Base-by-base conservation (phyloP, 2,113 vertebrate species). In the Rissa tridactyla region DNA sequence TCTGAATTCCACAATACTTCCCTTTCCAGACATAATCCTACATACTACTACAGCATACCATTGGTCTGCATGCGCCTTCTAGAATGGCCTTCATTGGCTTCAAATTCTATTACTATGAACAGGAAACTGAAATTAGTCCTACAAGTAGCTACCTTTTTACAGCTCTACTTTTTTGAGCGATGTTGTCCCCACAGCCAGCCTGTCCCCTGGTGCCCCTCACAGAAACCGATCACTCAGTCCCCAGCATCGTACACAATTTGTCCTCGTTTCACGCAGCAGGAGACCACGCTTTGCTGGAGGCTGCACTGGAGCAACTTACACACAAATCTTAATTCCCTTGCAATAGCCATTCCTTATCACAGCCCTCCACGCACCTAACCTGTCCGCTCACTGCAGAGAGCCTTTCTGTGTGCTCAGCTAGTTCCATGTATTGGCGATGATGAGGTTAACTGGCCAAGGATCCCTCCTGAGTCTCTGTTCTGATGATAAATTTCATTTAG, bases 391-490 rank as follows among this genome's bases (percentile, higher is more conserved):
- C 10, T 2, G 25, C n/a, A 79, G 65, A 75, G 29, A 30, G 11
- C 15, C 10, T 26, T 76, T 55, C 54, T 46, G 44, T 25, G 25
- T 25, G 34, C 36, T 25, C 6, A 8, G 5, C 7, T 52, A 13
- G 13, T 26, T 79, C 30, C 34, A 9, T 1, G 0, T 49, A 23
- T 12, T 69, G 73, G 12, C 3, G 0, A 42, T 23, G 30, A 38
- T 58, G 44, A 52, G 12, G 84, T 84, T 72, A 91, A 49, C 38
- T 12, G 7, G 20, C 10, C 34, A n/a, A 36, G 7, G 21, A 51
- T 77, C 32, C 52, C 51, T 34, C 32, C 22, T 13, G 58, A 34
- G 30, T 38, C 61, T 87, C 70, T 51, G 22, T 11, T 92, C 32
- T 47, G 46, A 71, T 5, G 9, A 17, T 21, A 58, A 46, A 86